Conservation (phyloP, 2,888 invertebrate genomes). For the Cerastis leucographa region DNA sequence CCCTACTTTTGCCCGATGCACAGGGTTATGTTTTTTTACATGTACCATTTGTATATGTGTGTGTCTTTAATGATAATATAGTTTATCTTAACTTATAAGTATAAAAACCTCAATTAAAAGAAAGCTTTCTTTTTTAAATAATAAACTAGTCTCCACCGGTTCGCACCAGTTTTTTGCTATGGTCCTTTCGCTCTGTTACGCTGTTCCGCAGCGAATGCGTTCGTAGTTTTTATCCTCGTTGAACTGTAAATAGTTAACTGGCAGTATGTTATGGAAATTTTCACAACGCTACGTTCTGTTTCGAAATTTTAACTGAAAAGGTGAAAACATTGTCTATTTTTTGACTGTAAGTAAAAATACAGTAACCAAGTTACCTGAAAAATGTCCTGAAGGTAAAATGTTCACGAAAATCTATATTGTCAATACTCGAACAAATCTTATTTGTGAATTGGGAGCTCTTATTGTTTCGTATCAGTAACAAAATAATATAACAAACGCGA, state of each 20-base stretch:
- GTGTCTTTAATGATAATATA: not conserved
- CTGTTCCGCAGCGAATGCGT: slow-evolving; percentile 17
- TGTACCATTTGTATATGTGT: not conserved
- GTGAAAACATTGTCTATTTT: not conserved
- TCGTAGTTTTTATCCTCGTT: slow-evolving; percentile 34
- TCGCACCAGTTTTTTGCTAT: slow-evolving; percentile 23
- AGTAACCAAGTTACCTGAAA: slow-evolving; percentile 3
- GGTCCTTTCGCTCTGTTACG: slow-evolving; percentile 3
- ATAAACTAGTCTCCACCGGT: slow-evolving; percentile 16
- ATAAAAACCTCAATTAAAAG: slow-evolving; percentile 38
- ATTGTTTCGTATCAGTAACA: slow-evolving; percentile 46
- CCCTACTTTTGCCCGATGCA: not conserved
- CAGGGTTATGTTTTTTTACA: not conserved
- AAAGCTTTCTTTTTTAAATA: too few relatives aligned
- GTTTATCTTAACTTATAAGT: not conserved
- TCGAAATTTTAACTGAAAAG: not conserved
- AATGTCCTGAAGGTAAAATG: slow-evolving; percentile 9
- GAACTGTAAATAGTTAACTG: slow-evolving; percentile 45
- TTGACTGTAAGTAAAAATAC: not conserved
- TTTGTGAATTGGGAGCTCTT: slow-evolving; percentile 53
- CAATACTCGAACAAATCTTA: slow-evolving; percentile 46
- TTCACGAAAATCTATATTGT: slow-evolving; percentile 25
- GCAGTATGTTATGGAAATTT: slow-evolving; percentile 31
- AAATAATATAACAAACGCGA: slow-evolving; percentile 42
- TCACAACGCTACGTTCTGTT: slow-evolving; percentile 20